Evolutionary conservation across 1,140 invertebrate genomes (phyloP), one percentile per base, ranked within the genome.

Genomic region (Drosophila sturtevanti): DNA sequence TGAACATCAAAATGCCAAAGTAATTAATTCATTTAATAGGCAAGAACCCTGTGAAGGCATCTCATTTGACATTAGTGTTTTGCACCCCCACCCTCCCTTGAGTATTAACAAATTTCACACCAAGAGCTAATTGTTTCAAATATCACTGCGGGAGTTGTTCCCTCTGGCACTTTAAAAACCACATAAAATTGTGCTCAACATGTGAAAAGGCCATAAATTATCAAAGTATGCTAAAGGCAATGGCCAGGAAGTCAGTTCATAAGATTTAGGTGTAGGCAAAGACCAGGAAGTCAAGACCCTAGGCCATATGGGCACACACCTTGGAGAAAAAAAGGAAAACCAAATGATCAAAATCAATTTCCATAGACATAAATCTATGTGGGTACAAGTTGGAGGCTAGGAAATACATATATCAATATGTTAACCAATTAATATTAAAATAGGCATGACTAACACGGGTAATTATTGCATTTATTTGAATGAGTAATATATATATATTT

Each of bases 201-300:
- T 90, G 89, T 89, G 89, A 84, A 80, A 89, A 85, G 68, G 78
- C 69, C 80, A 90, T 90, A 90, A 90, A 90, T 90, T 85, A 84
- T 11, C n/a, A 51, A 69, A 21, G 55, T 41, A 44, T 37, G 34
- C 65, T 60, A 51, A 62, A 48, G 61, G 60, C 16, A 37, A 64
- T 78, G 38, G 71, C 60, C 73, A 73, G 64, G 77, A 80, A 82
- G 70, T 54, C 67, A 66, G 73, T 61, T 58, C 48, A 64, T 66
- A 77, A 80, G 68, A 85, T 77, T 85, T 77, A 77, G 81, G 37
- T 59, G 64, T 48, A 21, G 31, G 64, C 55, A 21, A 41, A 58
- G 69, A 69, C 63, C 68, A 77, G 84, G 69, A 87, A 87, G 79
- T 62, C 79, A 64, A 48, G 79, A 82, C 68, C 71, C 31, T 21